Conservation (phyloP, 2,113 vertebrate genomes). For the Pan paniscus region DNA sequence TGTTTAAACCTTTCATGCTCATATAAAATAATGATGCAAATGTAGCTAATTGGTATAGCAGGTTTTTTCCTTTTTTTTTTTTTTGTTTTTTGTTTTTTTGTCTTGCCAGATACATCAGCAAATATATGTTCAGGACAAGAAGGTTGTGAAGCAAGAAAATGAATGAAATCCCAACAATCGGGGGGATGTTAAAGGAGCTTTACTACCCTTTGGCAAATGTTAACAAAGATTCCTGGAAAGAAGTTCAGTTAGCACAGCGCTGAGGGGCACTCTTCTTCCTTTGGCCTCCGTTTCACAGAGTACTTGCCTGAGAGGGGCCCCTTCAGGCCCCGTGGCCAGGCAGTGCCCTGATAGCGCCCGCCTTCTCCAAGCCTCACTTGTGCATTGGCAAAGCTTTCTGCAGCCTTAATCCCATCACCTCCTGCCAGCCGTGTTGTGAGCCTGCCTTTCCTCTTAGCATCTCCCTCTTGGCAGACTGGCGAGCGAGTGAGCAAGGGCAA, state of each 20-base stretch:
- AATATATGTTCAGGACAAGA: slow-evolving; percentile 29
- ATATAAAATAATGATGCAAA: slow-evolving; percentile 79
- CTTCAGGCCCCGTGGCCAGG: not conserved
- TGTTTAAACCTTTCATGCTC: slow-evolving; percentile 80
- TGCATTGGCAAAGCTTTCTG: not conserved
- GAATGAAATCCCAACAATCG: slow-evolving; percentile 6
- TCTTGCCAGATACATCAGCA: slow-evolving; percentile 42
- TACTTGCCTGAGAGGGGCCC: not conserved
- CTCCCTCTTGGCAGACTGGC: not conserved
- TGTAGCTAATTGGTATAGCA: slow-evolving; percentile 75
- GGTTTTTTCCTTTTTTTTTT: not conserved
- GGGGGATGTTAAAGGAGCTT: slow-evolving; percentile 41
- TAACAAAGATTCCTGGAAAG: slow-evolving; percentile 11
- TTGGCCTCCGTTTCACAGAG: slow-evolving; percentile 12
- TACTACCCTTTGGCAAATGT: not conserved
- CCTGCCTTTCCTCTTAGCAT: not conserved
- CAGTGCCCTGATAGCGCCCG: rapidly evolving
- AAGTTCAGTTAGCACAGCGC: not conserved
- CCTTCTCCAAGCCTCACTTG: not conserved
- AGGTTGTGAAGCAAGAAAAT: slow-evolving; percentile 62
- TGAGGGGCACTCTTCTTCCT: slow-evolving; percentile 10
- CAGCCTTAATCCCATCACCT: not conserved
- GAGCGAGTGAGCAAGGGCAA: not conserved
- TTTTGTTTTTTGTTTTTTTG: not conserved
- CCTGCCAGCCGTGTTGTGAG: not conserved